Evolutionary conservation across 1,140 invertebrate genomes (phyloP), one percentile per base, ranked within the genome.

Genomic region (Telenomus remus): DNA sequence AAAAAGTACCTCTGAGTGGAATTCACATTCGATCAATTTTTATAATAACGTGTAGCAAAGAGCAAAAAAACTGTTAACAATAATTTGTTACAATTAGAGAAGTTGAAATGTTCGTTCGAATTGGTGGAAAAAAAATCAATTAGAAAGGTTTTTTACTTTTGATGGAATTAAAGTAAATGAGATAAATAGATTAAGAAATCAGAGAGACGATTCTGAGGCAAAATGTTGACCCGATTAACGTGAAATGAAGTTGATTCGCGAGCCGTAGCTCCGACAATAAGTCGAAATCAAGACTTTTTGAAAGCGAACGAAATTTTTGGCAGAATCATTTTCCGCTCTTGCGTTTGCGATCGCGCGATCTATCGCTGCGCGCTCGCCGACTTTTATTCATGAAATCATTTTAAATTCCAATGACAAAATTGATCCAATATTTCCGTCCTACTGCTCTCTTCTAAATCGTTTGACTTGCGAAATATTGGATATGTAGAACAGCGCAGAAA

Each of bases 331-430:
- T 49, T 55, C 49, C 49, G 27, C 39, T 61, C n/a, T 14, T 8
- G 7, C 13, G 2, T 44, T 13, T 12, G 1, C 13, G 37, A 65
- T 47, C 65, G 60, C 42, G 10, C 46, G 14, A 34, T 51, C 19
- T 35, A 56, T 27, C 12, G 13, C 27, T 27, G 19, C 19, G 13
- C 19, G 13, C 11, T 49, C 46, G 51, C 27, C 44, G 46, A 70
- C 59, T 82, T 80, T 80, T 81, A 82, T 82, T 83, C 80, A 80
- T 79, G 74, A 80, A 82, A 82, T 78, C 19, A 80, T 80, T 83
- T 82, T 68, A 81, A 80, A 82, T 80, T 80, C 78, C 69, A 39
- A 78, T 70, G 46, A 70, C 39, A 74, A 80, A 79, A 80, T 75
- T 79, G 79, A 53, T 66, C 55, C 64, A 54, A 65, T 72, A 79